phyloP scores from a whole-genome alignment of 2,888 invertebrate species.

The Caenorhabditis afra region DNA sequence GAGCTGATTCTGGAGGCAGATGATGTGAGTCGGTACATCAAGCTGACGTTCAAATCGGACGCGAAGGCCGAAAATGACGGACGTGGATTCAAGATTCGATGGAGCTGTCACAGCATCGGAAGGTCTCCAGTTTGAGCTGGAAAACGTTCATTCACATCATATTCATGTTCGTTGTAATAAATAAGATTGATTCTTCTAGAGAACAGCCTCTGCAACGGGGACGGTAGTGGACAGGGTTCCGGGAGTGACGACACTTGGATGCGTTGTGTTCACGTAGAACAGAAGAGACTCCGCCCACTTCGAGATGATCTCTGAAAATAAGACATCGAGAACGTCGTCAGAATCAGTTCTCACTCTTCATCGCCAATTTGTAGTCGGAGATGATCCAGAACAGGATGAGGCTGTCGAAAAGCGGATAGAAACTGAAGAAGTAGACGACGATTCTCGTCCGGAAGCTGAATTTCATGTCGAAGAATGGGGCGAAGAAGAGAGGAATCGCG shows the following conservation, averaged over 20 bases:
- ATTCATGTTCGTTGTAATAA: too few relatives aligned
- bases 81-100: slow-evolving; percentile 70
- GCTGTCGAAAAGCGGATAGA: slow-evolving; percentile 16
- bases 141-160: too few relatives aligned
- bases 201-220: too few relatives aligned
- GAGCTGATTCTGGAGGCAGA: slow-evolving; percentile 26
- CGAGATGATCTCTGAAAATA: background rate
- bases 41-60: slow-evolving; percentile 67
- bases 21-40: slow-evolving; percentile 42
- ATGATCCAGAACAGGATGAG: slow-evolving; percentile 6
- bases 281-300: too few relatives aligned
- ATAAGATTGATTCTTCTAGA: too few relatives aligned
- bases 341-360: background rate
- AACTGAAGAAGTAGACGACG: slow-evolving; percentile 20
- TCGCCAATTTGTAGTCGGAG: slow-evolving; percentile 10
- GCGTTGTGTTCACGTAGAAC: background rate
- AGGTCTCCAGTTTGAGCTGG: background rate
- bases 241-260: background rate
- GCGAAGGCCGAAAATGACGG: slow-evolving; percentile 68
- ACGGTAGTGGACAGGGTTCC: too few relatives aligned
- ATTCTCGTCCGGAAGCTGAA: slow-evolving; percentile 21
- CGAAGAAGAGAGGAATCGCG: background rate
- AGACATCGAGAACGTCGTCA: background rate
- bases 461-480: slow-evolving; percentile 27
- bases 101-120: slow-evolving; percentile 69